Conservation (phyloP, 2,113 vertebrate genomes). For the Hiodon alosoides region DNA sequence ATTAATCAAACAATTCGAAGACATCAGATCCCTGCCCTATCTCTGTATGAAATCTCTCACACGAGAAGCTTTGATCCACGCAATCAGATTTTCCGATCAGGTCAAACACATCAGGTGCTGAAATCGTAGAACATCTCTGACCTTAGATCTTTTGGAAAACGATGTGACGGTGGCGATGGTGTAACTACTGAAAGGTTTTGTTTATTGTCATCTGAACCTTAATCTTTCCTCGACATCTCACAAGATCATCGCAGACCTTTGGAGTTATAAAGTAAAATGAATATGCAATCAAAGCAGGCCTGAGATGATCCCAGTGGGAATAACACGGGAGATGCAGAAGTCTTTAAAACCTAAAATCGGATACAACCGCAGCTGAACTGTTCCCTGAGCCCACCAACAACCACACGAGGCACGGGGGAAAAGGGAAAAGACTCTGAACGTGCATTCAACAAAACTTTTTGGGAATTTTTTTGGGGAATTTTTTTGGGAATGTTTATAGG, state of each 20-base stretch:
- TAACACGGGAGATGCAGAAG: neutral
- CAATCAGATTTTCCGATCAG: neutral
- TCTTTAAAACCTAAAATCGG: neutral
- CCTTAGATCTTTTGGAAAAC: neutral
- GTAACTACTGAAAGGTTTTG: neutral
- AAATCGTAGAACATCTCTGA: neutral
- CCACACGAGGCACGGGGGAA: too few relatives aligned
- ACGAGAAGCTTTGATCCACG: neutral
- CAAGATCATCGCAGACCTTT: conserved; percentile 13
- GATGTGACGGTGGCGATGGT: neutral
- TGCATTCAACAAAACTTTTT: too few relatives aligned
- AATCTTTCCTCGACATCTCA: neutral
- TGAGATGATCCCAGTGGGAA: neutral
- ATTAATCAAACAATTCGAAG: too few relatives aligned
- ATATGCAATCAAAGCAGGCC: neutral
- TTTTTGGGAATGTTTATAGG: too few relatives aligned
- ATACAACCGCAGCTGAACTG: too few relatives aligned
- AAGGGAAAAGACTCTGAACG: too few relatives aligned
- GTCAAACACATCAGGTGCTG: neutral
- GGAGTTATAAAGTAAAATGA: conserved; percentile 16
- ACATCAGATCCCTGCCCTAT: too few relatives aligned
- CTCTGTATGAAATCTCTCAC: too few relatives aligned
- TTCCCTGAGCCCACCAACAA: too few relatives aligned
- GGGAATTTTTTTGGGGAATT: too few relatives aligned
- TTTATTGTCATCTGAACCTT: conserved; percentile 13